Evolutionary conservation across 2,113 vertebrate genomes (phyloP), one percentile per base, ranked within the genome.

Genomic region (Odocoileus virginianus): DNA sequence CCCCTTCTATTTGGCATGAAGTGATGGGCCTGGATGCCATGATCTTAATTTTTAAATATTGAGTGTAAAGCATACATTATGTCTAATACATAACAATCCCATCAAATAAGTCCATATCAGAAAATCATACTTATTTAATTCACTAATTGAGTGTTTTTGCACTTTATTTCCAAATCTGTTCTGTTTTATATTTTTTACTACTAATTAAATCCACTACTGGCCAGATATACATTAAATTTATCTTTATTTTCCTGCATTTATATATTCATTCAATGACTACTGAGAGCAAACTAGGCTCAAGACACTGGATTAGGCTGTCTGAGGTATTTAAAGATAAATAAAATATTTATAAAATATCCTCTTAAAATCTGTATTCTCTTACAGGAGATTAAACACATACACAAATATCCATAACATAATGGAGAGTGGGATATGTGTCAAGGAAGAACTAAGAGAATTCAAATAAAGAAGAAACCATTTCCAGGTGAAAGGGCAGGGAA

Each of bases 391-490:
- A 91, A 78, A 71, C 6, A 88, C 47, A 71, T 83, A 91, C 5
- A 79, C 13, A 57, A 67, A 78, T 67, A 95, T 40, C 28, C 64
- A n/a, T 84, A 89, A 78, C 27, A 89, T 57, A 45, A 55, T 28
- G 15, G 76, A 76, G 61, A 27, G 21, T 76, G 21, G 33, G 47
- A 74, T 21, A 95, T 61, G 21, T 82, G 19, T 71, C 57, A 81
- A 74, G 16, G 81, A 92, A 90, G 47, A 95, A 76, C 43, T 57
- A 60, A 89, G 27, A 94, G 16, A 92, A 40, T 81, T 92, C n/a
- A 87, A 92, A 86, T 52, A 83, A 93, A 78, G 33, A 96, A 82
- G 19, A 92, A 91, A 93, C 71, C 25, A 88, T 13, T 97, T 82
- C 58, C 17, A 82, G 30, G 27, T 91, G 40, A 93, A 90, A 61